Base-by-base conservation (phyloP, 2,888 invertebrate genomes). In the Dromius quadrimaculatus region DNA sequence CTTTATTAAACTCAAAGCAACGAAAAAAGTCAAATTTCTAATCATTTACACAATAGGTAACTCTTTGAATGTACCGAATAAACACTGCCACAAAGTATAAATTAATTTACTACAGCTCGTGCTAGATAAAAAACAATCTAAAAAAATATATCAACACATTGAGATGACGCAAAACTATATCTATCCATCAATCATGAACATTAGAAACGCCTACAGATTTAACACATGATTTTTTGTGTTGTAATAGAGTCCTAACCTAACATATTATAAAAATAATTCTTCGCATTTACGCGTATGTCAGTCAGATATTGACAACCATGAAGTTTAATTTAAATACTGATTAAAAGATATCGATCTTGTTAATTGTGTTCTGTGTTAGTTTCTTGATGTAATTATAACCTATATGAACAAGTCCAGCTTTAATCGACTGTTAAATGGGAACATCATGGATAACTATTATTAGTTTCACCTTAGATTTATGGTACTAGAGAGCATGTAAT, bases 321-420 rank as follows among this genome's bases (percentile, higher is more conserved):
- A 57, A 41, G 68, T 43, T 59, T 59, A 57, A 68, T 68, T 68
- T 68, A 59, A 68, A 57, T 68, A 68, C 43, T 59, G 68, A 68
- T 68, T 68, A 68, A 66, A 68, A 68, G 68, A 68, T 68, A 68
- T 57, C 59, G 57, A 68, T 68, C 68, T 59, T 59, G 20, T 68
- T 68, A 68, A 59, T 59, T 59, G 68, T 45, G 43, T 50, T 62
- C 63, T 54, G 23, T 68, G 41, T 68, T 54, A 50, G 57, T 41
- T 68, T 68, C 64, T 47, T 68, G 43, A 59, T 59, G 68, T 68
- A 68, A 68, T 68, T 68, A 68, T 68, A 59, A 59, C 45, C 15
- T 68, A 59, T 57, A 59, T 62, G 47, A 64, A 64, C 64, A 47
- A 47, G 47, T 34, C 50, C 17, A 34, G n/a, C 13, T 36, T 64